Evolutionary conservation across 2,888 invertebrate genomes (phyloP), one percentile per base, ranked within the genome.

Genomic region (Acanthoscelides obtectus): DNA sequence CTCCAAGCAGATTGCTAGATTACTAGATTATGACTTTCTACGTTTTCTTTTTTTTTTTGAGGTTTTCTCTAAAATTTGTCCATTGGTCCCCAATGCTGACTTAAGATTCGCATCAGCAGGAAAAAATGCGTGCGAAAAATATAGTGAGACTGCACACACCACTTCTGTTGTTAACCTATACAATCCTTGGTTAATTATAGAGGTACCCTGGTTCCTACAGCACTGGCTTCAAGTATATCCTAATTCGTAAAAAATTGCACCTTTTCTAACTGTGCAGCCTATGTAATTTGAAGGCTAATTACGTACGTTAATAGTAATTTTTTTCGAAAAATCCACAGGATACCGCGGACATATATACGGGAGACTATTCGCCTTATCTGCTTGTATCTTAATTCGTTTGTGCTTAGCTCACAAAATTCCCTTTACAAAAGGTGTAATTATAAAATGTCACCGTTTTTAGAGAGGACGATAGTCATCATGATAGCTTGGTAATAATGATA

Each of bases 321-420:
- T 45, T 45, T 45, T 45, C 45, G 45, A 74, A 73, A 77, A 75
- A 72, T 75, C 73, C 71, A 78, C 79, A 79, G 79, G 79, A 79
- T 77, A 79, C 76, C 73, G 73, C 73, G 12, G 45, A 45, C 45
- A 45, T 12, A 12, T 45, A 45, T 45, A 45, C 45, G 63, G 73
- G 75, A 77, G 79, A 80, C 79, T 77, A 79, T 81, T 80, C 77
- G 78, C 71, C 77, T 81, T 81, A 81, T 81, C 81, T 73, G 74
- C 71, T 74, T 79, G 78, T 78, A 80, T 81, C 80, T 80, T 78
- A 80, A 80, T 80, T 79, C 73, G 77, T 78, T 77, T 76, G 78
- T 77, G 73, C 75, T 79, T 76, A 77, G 76, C 76, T 77, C 75
- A 75, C 75, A 76, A 75, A 75, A 78, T 75, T 75, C 73, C 75